Evolutionary conservation across 1,140 invertebrate species (phyloP).

Genomic region (Melipona quadrifasciata): DNA sequence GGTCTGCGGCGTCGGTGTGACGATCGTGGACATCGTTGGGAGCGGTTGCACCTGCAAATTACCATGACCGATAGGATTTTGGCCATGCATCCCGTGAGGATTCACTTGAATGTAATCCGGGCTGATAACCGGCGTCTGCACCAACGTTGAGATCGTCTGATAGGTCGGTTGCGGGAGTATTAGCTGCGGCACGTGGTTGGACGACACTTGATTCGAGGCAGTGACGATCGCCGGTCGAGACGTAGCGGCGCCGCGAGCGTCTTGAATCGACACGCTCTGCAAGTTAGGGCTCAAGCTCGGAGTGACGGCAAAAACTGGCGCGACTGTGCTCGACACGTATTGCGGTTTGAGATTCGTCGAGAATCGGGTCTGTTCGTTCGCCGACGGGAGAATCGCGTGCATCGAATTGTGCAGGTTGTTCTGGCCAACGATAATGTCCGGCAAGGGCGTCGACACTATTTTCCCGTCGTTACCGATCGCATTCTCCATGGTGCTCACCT

Average conservation of each 20-base stretch:
- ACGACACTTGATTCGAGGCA: slow-evolving; percentile 55
- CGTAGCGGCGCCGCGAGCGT: slow-evolving; percentile 51
- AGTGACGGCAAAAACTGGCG: slow-evolving; percentile 73
- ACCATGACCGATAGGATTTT: slow-evolving; percentile 56
- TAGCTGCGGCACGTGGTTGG: slow-evolving; percentile 60
- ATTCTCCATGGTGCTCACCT: slow-evolving; percentile 64
- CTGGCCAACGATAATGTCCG: slow-evolving; percentile 78
- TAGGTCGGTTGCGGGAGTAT: slow-evolving; percentile 71
- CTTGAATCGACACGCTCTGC: slow-evolving; percentile 54
- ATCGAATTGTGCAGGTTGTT: slow-evolving; percentile 72
- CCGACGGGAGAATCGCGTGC: slow-evolving; percentile 66
- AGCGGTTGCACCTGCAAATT: slow-evolving; percentile 50
- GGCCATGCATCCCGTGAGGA: slow-evolving; percentile 65
- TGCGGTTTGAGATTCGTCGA: slow-evolving; percentile 48
- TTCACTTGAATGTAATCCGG: slow-evolving; percentile 69
- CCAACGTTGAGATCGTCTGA: slow-evolving; percentile 67
- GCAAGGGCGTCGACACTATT: slow-evolving; percentile 55
- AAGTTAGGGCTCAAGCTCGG: slow-evolving; percentile 50
- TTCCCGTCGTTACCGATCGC: slow-evolving; percentile 42
- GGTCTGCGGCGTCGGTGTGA: slow-evolving; percentile 34
- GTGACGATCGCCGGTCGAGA: slow-evolving; percentile 60
- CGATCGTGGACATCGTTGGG: slow-evolving; percentile 37
- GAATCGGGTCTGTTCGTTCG: slow-evolving; percentile 65
- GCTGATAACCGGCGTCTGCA: slow-evolving; percentile 57
- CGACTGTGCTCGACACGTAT: slow-evolving; percentile 72